Evolutionary conservation across 2,113 vertebrate genomes (phyloP).

Genomic region (Heteronetta atricapilla): DNA sequence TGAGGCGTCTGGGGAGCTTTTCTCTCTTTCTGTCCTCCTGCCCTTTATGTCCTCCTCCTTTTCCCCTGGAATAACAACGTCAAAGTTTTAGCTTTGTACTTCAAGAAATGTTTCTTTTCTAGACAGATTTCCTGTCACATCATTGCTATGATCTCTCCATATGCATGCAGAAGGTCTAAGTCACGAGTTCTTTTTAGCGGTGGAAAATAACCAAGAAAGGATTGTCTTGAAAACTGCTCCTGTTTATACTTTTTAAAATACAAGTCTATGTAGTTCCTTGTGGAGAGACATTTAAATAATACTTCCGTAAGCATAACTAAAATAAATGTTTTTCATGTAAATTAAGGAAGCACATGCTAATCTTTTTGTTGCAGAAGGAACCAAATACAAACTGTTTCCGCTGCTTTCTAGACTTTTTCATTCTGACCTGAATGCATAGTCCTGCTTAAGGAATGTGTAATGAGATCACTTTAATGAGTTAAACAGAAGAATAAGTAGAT

Average conservation of each 20-base stretch:
- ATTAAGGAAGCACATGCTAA: not conserved
- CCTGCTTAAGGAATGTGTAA: not conserved
- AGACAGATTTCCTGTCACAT: not conserved
- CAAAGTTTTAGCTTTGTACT: not conserved
- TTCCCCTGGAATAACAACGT: not conserved
- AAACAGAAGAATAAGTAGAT: constrained; percentile 16
- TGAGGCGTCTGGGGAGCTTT: not conserved
- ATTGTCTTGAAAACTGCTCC: not conserved
- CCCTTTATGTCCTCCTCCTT: not conserved
- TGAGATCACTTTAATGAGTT: constrained; percentile 21
- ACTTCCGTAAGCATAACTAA: constrained; percentile 11
- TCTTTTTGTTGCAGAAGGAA: not conserved
- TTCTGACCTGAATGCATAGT: not conserved
- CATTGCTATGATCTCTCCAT: not conserved
- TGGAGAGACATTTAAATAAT: constrained; percentile 14
- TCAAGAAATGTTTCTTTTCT: not conserved
- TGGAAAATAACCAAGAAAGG: not conserved
- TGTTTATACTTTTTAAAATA: constrained; percentile 20
- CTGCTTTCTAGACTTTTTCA: not conserved
- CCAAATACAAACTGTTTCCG: not conserved
- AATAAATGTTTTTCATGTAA: constrained; percentile 11
- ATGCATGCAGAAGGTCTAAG: not conserved
- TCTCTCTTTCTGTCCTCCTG: not conserved
- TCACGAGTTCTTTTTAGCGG: not conserved
- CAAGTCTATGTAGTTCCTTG: not conserved